Conservation (phyloP, 2,888 invertebrate genomes). For the Drosophila tripunctata region DNA sequence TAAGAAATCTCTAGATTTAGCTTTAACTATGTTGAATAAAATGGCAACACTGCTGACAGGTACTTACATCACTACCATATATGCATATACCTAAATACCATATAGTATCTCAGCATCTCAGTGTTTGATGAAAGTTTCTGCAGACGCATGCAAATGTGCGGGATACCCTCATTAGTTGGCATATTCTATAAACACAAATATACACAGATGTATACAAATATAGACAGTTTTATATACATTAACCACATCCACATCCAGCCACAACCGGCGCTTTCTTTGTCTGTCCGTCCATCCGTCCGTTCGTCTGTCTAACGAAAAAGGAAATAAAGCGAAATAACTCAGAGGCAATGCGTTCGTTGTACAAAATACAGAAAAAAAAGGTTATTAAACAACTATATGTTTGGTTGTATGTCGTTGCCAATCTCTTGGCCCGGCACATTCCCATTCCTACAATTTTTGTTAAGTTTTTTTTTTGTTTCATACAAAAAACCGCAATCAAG, state of each 20-base stretch:
- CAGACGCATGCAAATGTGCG: constrained; percentile 27
- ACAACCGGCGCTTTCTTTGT: constrained; percentile 55
- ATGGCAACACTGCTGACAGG: not conserved
- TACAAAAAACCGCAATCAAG: constrained; percentile 69
- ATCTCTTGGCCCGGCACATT: constrained; percentile 46
- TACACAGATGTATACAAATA: no score
- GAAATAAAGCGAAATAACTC: constrained; percentile 71
- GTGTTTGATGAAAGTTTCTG: constrained; percentile 36
- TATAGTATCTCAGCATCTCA: no score
- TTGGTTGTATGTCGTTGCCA: constrained; percentile 61
- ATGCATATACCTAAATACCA: not conserved
- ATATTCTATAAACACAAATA: constrained; percentile 43
- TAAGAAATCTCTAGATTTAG: no score
- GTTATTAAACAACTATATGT: constrained; percentile 67
- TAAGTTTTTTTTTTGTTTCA: no score
- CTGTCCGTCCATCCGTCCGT: no score
- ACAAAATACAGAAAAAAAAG: no score
- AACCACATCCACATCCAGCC: constrained; percentile 25
- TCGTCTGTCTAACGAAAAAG: constrained; percentile 73
- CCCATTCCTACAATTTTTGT: no score
- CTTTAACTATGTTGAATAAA: no score
- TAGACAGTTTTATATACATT: constrained; percentile 3
- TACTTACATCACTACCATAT: constrained; percentile 42
- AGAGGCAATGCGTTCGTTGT: constrained; percentile 15
- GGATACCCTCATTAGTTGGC: constrained; percentile 57